Percentiles rank a stretch among this genome's conserved stretches.
Evolutionary conservation across 1,140 invertebrate genomes (phyloP).

Genomic region (Drosophila suzukii): DNA sequence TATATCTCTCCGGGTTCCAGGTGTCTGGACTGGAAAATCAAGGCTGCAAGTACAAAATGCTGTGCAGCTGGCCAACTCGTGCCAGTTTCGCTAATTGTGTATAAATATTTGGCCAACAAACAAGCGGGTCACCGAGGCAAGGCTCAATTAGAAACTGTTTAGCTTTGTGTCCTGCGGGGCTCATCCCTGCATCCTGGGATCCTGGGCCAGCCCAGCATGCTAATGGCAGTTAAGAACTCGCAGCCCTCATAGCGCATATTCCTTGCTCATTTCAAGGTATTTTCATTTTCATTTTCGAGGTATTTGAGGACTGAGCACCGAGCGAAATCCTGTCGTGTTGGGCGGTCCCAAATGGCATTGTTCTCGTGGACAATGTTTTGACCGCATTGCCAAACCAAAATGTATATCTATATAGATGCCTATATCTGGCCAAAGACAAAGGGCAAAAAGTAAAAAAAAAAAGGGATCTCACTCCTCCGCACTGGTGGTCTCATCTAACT

Average conservation of each 20-base stretch:
- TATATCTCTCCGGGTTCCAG: slow-evolving; percentile 30
- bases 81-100: slow-evolving; percentile 80
- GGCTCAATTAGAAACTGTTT: slow-evolving; percentile 75
- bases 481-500: slow-evolving; percentile 47
- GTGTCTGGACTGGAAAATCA: slow-evolving; percentile 27
- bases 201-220: slow-evolving; percentile 60
- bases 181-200: slow-evolving; percentile 14
- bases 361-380: slow-evolving; percentile 76
- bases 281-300: slow-evolving; percentile 19
- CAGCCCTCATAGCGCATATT: slow-evolving; percentile 29
- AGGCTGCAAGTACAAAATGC: not conserved
- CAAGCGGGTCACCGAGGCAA: slow-evolving; percentile 12
- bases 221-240: slow-evolving; percentile 76
- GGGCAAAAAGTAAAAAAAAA: slow-evolving; percentile 3
- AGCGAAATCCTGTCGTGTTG: slow-evolving; percentile 38
- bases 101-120: slow-evolving; percentile 72
- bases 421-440: slow-evolving; percentile 23
- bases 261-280: slow-evolving; percentile 79
- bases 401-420: slow-evolving; percentile 21
- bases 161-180: slow-evolving; percentile 47
- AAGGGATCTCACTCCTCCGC: slow-evolving; percentile 8
- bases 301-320: slow-evolving; percentile 32
- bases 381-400: slow-evolving; percentile 81
- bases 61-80: slow-evolving; percentile 51
- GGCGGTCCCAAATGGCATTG: slow-evolving; percentile 71